Conservation (phyloP, 2,888 invertebrate genomes). For the Parelbella ahira region DNA sequence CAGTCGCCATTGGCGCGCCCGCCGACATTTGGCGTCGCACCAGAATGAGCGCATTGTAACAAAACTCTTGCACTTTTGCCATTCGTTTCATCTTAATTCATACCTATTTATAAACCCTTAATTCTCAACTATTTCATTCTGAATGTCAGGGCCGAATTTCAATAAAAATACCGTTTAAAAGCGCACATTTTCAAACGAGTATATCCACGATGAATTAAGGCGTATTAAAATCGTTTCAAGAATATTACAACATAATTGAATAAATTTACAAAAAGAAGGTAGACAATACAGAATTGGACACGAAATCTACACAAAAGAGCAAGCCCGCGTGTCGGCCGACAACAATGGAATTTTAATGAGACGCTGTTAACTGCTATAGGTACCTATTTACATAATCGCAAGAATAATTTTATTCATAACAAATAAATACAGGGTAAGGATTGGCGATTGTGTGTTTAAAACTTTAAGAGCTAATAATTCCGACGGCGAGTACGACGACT, state of each 20-base stretch:
- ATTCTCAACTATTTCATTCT: not conserved
- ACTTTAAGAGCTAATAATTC: conserved; percentile 21
- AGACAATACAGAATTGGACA: conserved; percentile 47
- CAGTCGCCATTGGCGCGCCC: conserved; percentile 33
- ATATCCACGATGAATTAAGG: too few species aligned
- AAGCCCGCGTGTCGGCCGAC: conserved; percentile 47
- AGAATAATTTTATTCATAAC: conserved; percentile 65
- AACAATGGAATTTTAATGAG: conserved; percentile 75
- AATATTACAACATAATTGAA: conserved; percentile 32
- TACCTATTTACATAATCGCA: conserved; percentile 69
- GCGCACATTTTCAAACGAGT: too few species aligned
- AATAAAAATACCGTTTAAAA: too few species aligned
- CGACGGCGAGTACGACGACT: too few species aligned
- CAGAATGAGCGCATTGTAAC: conserved; percentile 55
- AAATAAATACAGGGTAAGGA: conserved; percentile 55
- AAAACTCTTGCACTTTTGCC: conserved; percentile 39
- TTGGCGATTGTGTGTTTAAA: conserved; percentile 33
- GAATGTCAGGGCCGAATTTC: conserved; percentile 2
- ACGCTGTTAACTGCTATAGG: conserved; percentile 62
- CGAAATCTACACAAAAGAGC: conserved; percentile 54
- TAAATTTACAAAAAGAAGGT: conserved; percentile 34
- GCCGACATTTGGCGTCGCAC: conserved; percentile 51
- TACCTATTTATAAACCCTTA: conserved; percentile 5
- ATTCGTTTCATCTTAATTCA: conserved; percentile 11
- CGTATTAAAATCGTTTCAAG: conserved; percentile 4